phyloP scores from a whole-genome alignment of 2,113 vertebrate species.

The Balaeniceps rex region DNA sequence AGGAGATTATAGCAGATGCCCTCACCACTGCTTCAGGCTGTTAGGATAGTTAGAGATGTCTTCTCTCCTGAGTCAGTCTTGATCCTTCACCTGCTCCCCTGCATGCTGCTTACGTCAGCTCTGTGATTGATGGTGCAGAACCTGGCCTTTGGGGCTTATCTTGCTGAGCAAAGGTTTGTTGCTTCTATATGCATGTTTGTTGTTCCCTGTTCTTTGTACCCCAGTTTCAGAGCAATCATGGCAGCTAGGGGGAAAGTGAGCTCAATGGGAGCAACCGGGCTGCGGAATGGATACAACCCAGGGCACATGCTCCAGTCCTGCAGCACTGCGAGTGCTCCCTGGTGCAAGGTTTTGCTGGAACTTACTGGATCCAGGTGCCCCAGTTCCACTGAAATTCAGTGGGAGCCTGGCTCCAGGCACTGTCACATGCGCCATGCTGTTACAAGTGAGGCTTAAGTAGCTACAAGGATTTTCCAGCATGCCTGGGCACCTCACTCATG shows the following conservation, averaged over 20 bases:
- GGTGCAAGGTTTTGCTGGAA: neutral
- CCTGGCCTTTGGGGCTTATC: neutral
- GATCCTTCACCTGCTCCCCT: neutral
- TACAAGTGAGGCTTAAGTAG: neutral
- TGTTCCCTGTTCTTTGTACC: neutral
- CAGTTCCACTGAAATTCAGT: neutral
- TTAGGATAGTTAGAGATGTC: neutral
- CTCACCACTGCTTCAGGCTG: neutral
- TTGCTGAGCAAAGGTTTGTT: neutral
- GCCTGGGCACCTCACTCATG: neutral
- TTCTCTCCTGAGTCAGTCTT: neutral
- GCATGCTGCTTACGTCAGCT: neutral
- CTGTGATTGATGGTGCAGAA: neutral
- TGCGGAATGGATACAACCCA: neutral
- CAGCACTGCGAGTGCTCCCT: fast-evolving
- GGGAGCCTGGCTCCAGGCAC: neutral
- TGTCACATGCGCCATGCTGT: neutral
- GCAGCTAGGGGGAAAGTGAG: neutral
- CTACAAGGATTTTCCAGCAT: neutral
- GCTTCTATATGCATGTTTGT: fast-evolving
- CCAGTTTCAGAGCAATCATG: neutral
- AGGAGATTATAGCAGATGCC: neutral
- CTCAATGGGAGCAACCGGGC: neutral
- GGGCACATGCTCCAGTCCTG: neutral
- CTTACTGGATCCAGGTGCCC: neutral